phyloP scores from a whole-genome alignment of 2,888 invertebrate genomes.

The Andrena dorsata region DNA sequence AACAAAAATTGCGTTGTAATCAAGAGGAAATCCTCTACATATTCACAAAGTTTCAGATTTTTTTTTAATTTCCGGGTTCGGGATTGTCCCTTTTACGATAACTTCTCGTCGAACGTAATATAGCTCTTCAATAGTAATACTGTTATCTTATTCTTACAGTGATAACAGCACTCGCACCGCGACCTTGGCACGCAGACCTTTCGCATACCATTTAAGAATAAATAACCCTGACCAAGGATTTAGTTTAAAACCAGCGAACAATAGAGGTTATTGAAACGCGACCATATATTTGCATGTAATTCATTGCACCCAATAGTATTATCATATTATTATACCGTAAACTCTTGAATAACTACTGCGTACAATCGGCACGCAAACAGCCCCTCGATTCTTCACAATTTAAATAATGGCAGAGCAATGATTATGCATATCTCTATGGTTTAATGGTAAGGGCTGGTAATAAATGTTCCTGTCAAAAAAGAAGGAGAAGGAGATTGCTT shows the following conservation, averaged over 20 bases:
- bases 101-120: too few relatives aligned
- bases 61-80: too few relatives aligned
- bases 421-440: neutral
- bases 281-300: neutral
- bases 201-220: neutral
- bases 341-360: neutral
- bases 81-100: too few relatives aligned
- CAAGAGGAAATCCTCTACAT: too few relatives aligned
- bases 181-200: neutral
- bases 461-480: neutral
- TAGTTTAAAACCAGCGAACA: neutral
- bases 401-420: neutral
- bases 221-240: neutral
- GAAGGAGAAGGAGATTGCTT: neutral
- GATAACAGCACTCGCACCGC: too few relatives aligned
- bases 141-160: too few relatives aligned
- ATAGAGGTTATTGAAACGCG: neutral
- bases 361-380: neutral
- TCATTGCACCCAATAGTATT: neutral
- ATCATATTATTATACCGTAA: conserved; percentile 4
- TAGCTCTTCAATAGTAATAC: too few relatives aligned
- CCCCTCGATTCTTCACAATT: neutral
- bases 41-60: too few relatives aligned
- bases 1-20: too few relatives aligned
- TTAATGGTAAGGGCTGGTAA: conserved; percentile 1